Evolutionary conservation across 2,888 invertebrate species (phyloP).

Genomic region (Drosophila subsilvestris): DNA sequence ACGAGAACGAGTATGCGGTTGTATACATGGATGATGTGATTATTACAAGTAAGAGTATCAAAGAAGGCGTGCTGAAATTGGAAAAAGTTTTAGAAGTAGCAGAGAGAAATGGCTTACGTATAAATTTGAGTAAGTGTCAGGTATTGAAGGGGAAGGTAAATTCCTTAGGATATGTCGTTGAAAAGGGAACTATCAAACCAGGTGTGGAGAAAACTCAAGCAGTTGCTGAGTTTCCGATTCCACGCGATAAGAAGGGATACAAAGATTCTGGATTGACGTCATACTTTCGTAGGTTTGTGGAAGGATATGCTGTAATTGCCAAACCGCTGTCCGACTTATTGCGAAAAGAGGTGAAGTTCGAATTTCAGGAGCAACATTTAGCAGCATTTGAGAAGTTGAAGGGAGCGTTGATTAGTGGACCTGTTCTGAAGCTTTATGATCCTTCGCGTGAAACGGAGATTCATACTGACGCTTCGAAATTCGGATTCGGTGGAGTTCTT

Average conservation of each 20-base stretch:
- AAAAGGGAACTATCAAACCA: slow-evolving; percentile 3
- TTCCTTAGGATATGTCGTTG: not conserved
- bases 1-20: slow-evolving; percentile 12
- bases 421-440: slow-evolving; percentile 4
- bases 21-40: slow-evolving; percentile 3
- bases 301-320: slow-evolving; percentile 5
- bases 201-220: slow-evolving; percentile 1
- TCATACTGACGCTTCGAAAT: slow-evolving; percentile 18
- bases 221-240: slow-evolving; percentile 6
- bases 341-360: not conserved
- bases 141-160: not conserved
- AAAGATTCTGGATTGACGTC: slow-evolving; percentile 15
- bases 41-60: not conserved
- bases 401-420: not conserved
- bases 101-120: not conserved
- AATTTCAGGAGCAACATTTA: not conserved
- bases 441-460: slow-evolving; percentile 3
- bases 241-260: slow-evolving; percentile 8
- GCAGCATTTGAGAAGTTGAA: not conserved
- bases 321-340: slow-evolving; percentile 3
- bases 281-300: slow-evolving; percentile 14
- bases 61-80: slow-evolving; percentile 2
- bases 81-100: not conserved
- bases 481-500: slow-evolving; percentile 10
- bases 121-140: not conserved